These are phyloP conservation scores for Parnassius glacialis DNA, from an alignment of 2,888 invertebrate genomes.

Conservation along the genomic window DNA sequence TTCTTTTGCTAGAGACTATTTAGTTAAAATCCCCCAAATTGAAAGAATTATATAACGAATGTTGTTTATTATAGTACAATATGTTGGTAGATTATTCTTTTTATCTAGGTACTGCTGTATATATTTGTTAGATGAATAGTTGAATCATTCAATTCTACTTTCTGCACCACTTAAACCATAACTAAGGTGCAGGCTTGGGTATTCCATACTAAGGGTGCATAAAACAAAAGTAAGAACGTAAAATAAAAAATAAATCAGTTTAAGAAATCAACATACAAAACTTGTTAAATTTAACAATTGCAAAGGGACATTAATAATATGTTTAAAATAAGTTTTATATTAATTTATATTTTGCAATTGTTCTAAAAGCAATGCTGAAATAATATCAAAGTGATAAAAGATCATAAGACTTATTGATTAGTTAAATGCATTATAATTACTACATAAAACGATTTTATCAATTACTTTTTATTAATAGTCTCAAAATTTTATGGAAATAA, in stretches of 20 bases:
- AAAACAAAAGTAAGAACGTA: conserved; percentile 3
- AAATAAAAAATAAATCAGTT: neutral
- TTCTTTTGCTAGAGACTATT: neutral
- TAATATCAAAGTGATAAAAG: too few relatives aligned
- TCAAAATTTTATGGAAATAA: conserved; percentile 7
- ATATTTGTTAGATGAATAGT: conserved; percentile 53
- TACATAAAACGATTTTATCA: too few relatives aligned
- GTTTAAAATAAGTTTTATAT: too few relatives aligned
- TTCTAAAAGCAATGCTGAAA: neutral
- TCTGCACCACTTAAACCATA: conserved; percentile 65
- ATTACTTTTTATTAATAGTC: too few relatives aligned
- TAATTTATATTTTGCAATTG: too few relatives aligned
- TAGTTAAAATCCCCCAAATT: conserved; percentile 1
- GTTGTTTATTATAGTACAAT: conserved; percentile 4
- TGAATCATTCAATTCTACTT: conserved; percentile 78
- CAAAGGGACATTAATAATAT: too few relatives aligned
- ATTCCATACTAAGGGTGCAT: conserved; percentile 38
- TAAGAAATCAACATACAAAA: neutral
- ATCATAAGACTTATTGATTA: too few relatives aligned
- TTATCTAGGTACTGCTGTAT: conserved; percentile 8
- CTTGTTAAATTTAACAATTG: too few relatives aligned
- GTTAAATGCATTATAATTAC: too few relatives aligned
- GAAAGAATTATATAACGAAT: conserved; percentile 1
- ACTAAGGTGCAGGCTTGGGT: conserved; percentile 69
- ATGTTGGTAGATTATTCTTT: conserved; percentile 3